Base-by-base conservation (phyloP, 2,113 vertebrate species). In the Corythornis madagascariensis region DNA sequence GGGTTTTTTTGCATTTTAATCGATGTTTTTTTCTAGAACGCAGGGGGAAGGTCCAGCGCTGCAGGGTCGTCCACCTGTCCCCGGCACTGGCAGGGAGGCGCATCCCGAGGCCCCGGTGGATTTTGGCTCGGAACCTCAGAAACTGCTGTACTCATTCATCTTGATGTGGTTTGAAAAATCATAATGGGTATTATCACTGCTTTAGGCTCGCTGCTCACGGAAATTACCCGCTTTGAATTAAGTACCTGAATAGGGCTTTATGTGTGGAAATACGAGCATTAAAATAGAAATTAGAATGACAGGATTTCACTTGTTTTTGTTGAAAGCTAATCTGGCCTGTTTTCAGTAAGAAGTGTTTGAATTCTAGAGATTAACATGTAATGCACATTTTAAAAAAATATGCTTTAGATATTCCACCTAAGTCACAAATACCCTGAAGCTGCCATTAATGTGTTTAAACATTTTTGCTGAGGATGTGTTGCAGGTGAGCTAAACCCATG, bases 51-150 rank as follows among this genome's bases (percentile, higher is more conserved):
- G 25, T 13, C 5, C 80, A 6, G 33, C 6, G 2, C 7, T 2
- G 2, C 55, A 11, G 18, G 11, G 16, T 1, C 2, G 42, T 16
- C 22, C 35, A 1, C 31, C 1, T 4, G 6, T 22, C 20, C 38
- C 16, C 1, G 1, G 8, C 9, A 0, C 17, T 31, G 3, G 12
- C 33, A 14, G n/a, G 72, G 59, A 48, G 40, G 15, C 45, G 7
- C 12, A 0, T 4, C 13, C 31, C 57, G 7, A 1, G 7, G 8
- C 5, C 5, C 76, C 1, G 3, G 26, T 21, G 56, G 29, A 1
- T 53, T 76, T 57, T 45, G 57, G 33, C 28, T 78, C 1, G 0
- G 25, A 19, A 66, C 48, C 33, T 61, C 43, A 50, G 19, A 28
- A 22, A 4, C 47, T 9, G 25, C 77, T 20, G 3, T 8, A 9